Evolutionary conservation across 1,140 invertebrate genomes (phyloP), one percentile per base, ranked within the genome.

Genomic region (Cataglyphis hispanica): DNA sequence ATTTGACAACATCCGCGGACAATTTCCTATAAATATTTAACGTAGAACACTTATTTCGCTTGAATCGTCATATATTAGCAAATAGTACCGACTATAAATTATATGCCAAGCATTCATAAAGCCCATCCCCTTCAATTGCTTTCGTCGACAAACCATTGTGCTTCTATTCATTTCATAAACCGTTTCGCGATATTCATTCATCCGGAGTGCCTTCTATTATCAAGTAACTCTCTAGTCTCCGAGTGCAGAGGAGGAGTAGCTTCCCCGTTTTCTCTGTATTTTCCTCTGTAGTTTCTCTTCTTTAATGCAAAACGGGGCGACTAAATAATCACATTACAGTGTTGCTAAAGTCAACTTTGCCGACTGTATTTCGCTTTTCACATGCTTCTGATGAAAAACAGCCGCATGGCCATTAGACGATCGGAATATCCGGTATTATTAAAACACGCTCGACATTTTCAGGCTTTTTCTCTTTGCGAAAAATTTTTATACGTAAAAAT

Each of bases 371-470:
- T 60, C 37, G 25, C 34, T 56, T 27, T 69, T 63, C 50, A 16
- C 84, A 27, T 64, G 61, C n/a, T 43, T 67, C n/a, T 37, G 11
- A 27, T 72, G 66, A 72, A 69, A 72, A 81, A 56, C 85, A 56
- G 37, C 64, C 58, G 63, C 53, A 25, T 27, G 11, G 64, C 46
- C 37, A 50, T 86, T 86, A 78, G 61, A 40, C 60, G 27, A 70
- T 58, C 27, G 67, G 37, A 86, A 70, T 58, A 67, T 11, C 64
- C 31, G 84, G 46, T 34, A 86, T 86, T 83, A 85, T 87, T 64
- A 74, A 58, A 40, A 43, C 16, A n/a, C 19, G 63, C 56, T 72
- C 67, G 66, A 69, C 19, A 69, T 46, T 69, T 46, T 10, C 16
- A 34, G 16, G 22, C 22, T 83, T 72, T 46, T 46, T 43, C 43